Conservation (phyloP, 2,888 invertebrate species). For the Harmothoe impar region DNA sequence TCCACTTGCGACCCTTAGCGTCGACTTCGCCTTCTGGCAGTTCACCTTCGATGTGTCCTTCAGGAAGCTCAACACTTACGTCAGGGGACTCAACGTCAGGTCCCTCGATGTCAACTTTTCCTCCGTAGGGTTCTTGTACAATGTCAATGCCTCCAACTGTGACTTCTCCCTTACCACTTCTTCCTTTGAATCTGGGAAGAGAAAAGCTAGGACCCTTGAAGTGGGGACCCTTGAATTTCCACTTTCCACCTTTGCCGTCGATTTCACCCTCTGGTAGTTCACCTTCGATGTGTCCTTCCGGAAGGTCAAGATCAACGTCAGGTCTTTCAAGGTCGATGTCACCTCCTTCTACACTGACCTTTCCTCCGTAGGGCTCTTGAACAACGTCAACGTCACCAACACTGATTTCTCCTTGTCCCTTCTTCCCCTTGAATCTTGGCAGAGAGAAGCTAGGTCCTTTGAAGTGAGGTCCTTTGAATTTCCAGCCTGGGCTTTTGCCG, state of each 20-base stretch:
- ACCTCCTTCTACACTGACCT: background rate
- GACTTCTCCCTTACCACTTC: constrained; percentile 12
- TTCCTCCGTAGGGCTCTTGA: constrained; percentile 53
- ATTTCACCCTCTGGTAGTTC: constrained; percentile 2
- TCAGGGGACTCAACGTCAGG: constrained; percentile 27
- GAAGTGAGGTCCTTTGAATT: constrained; percentile 43
- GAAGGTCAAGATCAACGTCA: background rate
- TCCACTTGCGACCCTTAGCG: constrained; percentile 5
- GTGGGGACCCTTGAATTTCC: constrained; percentile 27
- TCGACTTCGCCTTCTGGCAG: constrained; percentile 13
- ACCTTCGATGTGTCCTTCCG: constrained; percentile 40
- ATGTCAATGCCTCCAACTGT: constrained; percentile 43
- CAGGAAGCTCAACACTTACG: constrained; percentile 33
- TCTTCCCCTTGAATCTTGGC: background rate
- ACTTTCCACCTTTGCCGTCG: constrained; percentile 5
- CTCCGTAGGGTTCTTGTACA: constrained; percentile 45
- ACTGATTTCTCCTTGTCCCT: constrained; percentile 31
- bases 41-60: constrained; percentile 44
- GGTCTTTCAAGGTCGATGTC: constrained; percentile 2
- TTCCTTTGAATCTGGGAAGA: constrained; percentile 15
- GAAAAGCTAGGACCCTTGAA: constrained; percentile 23
- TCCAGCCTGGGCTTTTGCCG: background rate
- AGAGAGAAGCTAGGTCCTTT: constrained; percentile 39
- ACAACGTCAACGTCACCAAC: constrained; percentile 52
- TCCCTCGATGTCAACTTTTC: constrained; percentile 17